These are phyloP conservation scores for Ophion obscuratus DNA, from an alignment of 2,888 invertebrate species.

Conservation along the genomic window DNA sequence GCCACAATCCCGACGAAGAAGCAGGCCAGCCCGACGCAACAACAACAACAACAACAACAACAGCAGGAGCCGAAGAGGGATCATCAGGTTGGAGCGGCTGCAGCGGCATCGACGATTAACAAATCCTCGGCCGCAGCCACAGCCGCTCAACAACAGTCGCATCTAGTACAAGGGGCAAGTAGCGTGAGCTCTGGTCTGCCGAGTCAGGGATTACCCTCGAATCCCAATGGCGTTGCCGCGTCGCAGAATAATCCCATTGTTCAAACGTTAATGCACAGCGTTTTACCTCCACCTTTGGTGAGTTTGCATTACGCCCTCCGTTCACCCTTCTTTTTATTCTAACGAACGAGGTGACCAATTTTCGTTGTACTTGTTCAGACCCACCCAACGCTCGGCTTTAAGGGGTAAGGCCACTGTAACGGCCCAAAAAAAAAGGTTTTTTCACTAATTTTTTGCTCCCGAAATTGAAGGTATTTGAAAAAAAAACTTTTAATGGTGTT, in stretches of 20 bases:
- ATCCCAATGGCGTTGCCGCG: conserved; percentile 79
- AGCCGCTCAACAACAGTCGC: conserved; percentile 68
- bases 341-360: background rate
- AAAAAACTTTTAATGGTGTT: too few relatives aligned
- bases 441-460: too few relatives aligned
- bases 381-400: background rate
- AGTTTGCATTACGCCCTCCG: conserved; percentile 63
- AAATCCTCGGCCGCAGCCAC: conserved; percentile 61
- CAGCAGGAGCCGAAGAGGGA: conserved; percentile 78
- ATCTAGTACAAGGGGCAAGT: conserved; percentile 69
- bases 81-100: conserved; percentile 63
- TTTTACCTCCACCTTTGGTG: conserved; percentile 83
- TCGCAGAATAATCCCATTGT: conserved; percentile 80
- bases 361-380: background rate
- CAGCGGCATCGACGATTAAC: conserved; percentile 56
- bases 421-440: too few relatives aligned
- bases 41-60: background rate
- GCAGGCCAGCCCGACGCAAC: conserved; percentile 65
- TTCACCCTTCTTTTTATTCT: background rate
- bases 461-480: too few relatives aligned
- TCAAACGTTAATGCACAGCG: conserved; percentile 82
- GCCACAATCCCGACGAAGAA: conserved; percentile 75
- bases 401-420: too few relatives aligned
- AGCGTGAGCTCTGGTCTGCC: conserved; percentile 73
- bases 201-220: conserved; percentile 79